Conservation (phyloP, 2,888 invertebrate species). For the Gnatocerus cornutus region DNA sequence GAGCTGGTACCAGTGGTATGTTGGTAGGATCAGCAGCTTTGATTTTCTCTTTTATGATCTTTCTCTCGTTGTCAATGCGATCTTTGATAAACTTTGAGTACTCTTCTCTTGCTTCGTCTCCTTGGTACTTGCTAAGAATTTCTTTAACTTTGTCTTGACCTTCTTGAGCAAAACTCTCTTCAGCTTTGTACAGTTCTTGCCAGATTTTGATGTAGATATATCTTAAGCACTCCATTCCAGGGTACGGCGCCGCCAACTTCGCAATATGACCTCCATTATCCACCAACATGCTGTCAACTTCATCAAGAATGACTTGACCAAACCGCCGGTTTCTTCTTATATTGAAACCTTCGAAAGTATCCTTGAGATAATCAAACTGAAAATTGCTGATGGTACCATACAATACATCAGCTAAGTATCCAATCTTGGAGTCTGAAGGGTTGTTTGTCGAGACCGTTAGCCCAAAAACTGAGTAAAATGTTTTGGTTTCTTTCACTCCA, state of each 20-base stretch:
- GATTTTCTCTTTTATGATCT: slow-evolving; percentile 15
- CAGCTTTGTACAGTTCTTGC: slow-evolving; percentile 34
- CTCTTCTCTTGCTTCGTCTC: slow-evolving; percentile 4
- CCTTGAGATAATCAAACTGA: slow-evolving; percentile 39
- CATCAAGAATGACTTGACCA: slow-evolving; percentile 36
- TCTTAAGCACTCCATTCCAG: slow-evolving; percentile 39
- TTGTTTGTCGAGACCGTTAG: slow-evolving; percentile 11
- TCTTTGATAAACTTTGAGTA: slow-evolving; percentile 7
- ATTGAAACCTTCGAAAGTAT: slow-evolving; percentile 33
- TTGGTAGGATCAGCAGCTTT: neutral
- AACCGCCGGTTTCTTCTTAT: slow-evolving; percentile 27
- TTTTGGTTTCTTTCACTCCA: slow-evolving; percentile 16
- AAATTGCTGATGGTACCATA: slow-evolving; percentile 42
- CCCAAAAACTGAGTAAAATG: slow-evolving; percentile 27
- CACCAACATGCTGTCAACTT: slow-evolving; percentile 45
- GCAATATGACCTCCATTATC: slow-evolving; percentile 43
- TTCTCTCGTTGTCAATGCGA: neutral
- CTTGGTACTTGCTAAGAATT: neutral
- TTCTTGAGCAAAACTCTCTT: slow-evolving; percentile 24
- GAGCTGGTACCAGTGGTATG: slow-evolving; percentile 12
- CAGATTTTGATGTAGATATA: slow-evolving; percentile 42
- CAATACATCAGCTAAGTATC: slow-evolving; percentile 38
- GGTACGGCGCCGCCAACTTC: slow-evolving; percentile 30
- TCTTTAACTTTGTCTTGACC: slow-evolving; percentile 1
- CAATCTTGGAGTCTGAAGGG: slow-evolving; percentile 10